Conservation (phyloP, 2,113 vertebrate species). For the Xyliphius kryptos region DNA sequence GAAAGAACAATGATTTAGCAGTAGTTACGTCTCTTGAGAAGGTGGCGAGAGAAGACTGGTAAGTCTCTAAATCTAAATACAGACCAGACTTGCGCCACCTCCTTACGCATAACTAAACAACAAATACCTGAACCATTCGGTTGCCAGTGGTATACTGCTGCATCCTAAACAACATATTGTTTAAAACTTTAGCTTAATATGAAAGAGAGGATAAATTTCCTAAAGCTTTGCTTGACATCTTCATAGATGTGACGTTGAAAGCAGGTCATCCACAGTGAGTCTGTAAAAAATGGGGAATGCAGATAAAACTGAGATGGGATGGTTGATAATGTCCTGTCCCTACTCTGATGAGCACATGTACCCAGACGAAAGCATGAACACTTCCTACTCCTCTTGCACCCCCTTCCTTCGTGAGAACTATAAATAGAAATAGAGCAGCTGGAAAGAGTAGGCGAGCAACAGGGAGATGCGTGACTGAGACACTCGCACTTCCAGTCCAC, state of each 20-base stretch:
- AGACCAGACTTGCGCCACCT: too few relatives aligned
- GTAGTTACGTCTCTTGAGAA: too few relatives aligned
- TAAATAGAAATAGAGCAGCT: conserved; percentile 71
- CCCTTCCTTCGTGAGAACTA: conserved; percentile 54
- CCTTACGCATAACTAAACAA: too few relatives aligned
- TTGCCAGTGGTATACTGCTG: too few relatives aligned
- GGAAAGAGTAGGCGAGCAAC: conserved; percentile 61
- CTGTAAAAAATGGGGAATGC: conserved; percentile 55
- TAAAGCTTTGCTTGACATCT: too few relatives aligned
- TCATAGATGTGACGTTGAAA: conserved; percentile 45
- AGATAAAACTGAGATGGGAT: conserved; percentile 55
- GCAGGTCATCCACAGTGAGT: conserved; percentile 57
- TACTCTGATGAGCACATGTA: conserved; percentile 37
- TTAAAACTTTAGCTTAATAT: conserved; percentile 9
- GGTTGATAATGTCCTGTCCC: conserved; percentile 56
- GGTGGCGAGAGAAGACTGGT: too few relatives aligned
- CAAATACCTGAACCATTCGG: too few relatives aligned
- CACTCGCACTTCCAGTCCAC: conserved; percentile 38
- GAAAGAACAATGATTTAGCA: too few relatives aligned
- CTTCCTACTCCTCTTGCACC: conserved; percentile 28
- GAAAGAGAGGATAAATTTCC: conserved; percentile 54
- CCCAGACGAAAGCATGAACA: conserved; percentile 26
- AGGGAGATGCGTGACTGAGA: conserved; percentile 39
- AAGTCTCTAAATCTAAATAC: too few relatives aligned
- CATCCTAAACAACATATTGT: too few relatives aligned